Evolutionary conservation across 2,888 invertebrate genomes (phyloP).

Genomic region (Lycocerus yunnanus): DNA sequence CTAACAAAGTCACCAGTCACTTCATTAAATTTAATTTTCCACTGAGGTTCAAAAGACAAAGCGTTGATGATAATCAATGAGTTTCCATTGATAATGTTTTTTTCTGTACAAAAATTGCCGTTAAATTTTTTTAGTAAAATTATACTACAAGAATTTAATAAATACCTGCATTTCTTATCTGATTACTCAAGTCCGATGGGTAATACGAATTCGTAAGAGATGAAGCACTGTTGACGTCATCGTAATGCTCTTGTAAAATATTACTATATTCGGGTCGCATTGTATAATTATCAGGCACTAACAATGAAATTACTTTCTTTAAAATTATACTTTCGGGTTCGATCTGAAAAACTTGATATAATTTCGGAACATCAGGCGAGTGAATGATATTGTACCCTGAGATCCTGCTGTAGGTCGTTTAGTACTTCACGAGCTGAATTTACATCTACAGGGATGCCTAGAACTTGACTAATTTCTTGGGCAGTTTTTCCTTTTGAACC

Average conservation of each 20-base stretch:
- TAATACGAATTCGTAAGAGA: constrained; percentile 58
- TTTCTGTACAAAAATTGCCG: constrained; percentile 53
- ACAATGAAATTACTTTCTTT: constrained; percentile 59
- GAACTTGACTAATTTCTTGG: constrained; percentile 60
- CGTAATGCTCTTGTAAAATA: constrained; percentile 58
- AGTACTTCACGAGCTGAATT: constrained; percentile 23
- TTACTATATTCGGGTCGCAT: constrained; percentile 56
- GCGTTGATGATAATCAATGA: constrained; percentile 75
- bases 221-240: constrained; percentile 57
- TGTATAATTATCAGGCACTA: constrained; percentile 55
- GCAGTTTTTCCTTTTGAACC: too few species aligned
- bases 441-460: constrained; percentile 59
- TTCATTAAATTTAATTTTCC: constrained; percentile 70
- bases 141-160: not conserved
- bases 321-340: constrained; percentile 42
- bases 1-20: constrained; percentile 65
- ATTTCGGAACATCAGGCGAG: too few species aligned
- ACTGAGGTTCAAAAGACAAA: constrained; percentile 78
- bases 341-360: constrained; percentile 43
- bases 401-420: constrained; percentile 28
- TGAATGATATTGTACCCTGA: too few species aligned
- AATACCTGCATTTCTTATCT: constrained; percentile 61
- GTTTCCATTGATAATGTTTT: constrained; percentile 58
- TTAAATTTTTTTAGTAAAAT: not conserved
- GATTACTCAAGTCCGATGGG: constrained; percentile 61